These are phyloP conservation scores for Tenualosa thibaudeaui DNA, from an alignment of 2,797 vertebrate species.

Conservation along the genomic window DNA sequence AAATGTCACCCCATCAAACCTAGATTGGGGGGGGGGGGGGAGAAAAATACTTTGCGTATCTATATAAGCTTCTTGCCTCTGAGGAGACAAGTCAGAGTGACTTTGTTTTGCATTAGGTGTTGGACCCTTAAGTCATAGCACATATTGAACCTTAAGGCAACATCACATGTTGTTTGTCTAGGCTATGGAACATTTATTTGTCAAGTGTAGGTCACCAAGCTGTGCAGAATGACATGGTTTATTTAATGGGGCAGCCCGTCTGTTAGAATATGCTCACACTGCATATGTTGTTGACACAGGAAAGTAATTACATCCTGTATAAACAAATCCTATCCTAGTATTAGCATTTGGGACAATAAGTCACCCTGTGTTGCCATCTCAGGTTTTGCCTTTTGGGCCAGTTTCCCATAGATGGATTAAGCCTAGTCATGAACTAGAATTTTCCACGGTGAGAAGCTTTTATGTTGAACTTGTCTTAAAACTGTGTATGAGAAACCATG, in stretches of 20 bases:
- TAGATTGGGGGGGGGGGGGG: too few species aligned
- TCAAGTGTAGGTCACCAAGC: background rate
- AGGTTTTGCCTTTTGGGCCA: background rate
- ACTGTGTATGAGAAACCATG: too few species aligned
- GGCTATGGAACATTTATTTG: background rate
- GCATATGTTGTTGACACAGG: conserved; percentile 11
- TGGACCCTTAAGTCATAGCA: background rate
- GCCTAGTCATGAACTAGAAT: too few species aligned
- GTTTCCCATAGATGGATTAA: too few species aligned
- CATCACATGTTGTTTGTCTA: conserved; percentile 2
- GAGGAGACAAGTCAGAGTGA: background rate
- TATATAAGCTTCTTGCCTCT: background rate
- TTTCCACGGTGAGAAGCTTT: too few species aligned
- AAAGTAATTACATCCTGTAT: background rate
- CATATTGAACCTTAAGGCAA: background rate
- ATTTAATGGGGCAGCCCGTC: background rate
- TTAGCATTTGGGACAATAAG: background rate
- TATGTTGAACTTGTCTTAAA: too few species aligned
- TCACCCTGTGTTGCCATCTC: background rate
- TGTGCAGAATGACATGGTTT: background rate
- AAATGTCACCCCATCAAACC: too few species aligned
- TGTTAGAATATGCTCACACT: background rate
- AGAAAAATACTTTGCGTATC: background rate
- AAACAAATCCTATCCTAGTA: background rate
- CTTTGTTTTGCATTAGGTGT: background rate